A percentile compares a stretch with the other conserved stretches of the same genome.
These are phyloP conservation scores for Phalangium opilio DNA, from an alignment of 2,888 invertebrate species.

Conservation along the genomic window DNA sequence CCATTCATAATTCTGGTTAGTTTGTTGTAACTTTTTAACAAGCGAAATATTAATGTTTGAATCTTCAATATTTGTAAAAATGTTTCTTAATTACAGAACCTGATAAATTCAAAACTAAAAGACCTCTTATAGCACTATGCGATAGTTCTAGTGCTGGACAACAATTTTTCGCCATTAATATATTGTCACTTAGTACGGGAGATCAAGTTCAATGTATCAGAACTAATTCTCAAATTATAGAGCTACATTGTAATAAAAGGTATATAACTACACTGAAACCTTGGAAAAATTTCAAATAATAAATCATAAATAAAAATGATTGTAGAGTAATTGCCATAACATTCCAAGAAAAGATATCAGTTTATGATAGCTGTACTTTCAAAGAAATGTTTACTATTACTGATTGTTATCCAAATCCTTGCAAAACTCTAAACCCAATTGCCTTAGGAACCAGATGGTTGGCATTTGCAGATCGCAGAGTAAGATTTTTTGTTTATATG, in stretches of 20 bases:
- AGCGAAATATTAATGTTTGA: too few relatives aligned
- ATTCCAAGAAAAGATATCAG: constrained; percentile 74
- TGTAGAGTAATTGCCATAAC: constrained; percentile 62
- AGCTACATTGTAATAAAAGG: constrained; percentile 70
- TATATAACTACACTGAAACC: constrained; percentile 18
- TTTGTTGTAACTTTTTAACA: constrained; percentile 1
- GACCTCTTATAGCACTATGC: constrained; percentile 79
- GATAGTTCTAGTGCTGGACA: constrained; percentile 60
- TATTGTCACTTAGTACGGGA: constrained; percentile 66
- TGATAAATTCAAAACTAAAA: constrained; percentile 59
- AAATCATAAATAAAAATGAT: constrained; percentile 5
- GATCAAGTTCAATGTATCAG: constrained; percentile 76
- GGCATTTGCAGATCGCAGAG: constrained; percentile 61
- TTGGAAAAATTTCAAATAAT: neutral
- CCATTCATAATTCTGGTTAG: constrained; percentile 29
- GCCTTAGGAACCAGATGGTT: constrained; percentile 58
- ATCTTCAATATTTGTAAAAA: constrained; percentile 24
- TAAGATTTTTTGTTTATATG: constrained; percentile 39
- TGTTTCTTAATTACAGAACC: constrained; percentile 21
- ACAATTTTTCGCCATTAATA: constrained; percentile 62
- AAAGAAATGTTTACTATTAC: constrained; percentile 75
- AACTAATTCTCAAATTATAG: constrained; percentile 76
- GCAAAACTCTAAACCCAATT: constrained; percentile 60
- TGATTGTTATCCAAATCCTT: constrained; percentile 61
- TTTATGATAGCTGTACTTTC: constrained; percentile 74